Evolutionary conservation across 2,888 invertebrate genomes (phyloP).

Genomic region (Hypselothyrea guttata): DNA sequence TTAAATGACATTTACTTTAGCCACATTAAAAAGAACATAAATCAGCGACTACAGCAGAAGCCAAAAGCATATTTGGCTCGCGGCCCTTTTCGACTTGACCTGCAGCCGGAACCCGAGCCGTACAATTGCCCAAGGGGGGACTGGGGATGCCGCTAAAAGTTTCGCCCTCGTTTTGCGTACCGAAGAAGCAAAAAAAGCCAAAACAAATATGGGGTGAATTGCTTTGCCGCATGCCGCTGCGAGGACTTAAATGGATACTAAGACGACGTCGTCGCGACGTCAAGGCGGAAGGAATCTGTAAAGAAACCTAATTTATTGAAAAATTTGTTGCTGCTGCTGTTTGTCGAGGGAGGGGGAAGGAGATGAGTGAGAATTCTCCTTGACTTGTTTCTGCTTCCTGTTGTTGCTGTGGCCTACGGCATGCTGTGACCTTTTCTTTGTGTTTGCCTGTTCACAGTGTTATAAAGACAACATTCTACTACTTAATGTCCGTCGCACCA

Average conservation of each 20-base stretch:
- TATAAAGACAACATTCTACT: constrained; percentile 78
- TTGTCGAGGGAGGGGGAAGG: constrained; percentile 51
- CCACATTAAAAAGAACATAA: constrained; percentile 82
- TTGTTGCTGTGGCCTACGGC: constrained; percentile 55
- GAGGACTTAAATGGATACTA: constrained; percentile 50
- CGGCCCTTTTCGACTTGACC: constrained; percentile 31
- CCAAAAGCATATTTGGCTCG: constrained; percentile 49
- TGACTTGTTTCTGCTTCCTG: constrained; percentile 40
- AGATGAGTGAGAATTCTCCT: constrained; percentile 24
- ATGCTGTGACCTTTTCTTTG: constrained; percentile 69
- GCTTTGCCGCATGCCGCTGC: constrained; percentile 29
- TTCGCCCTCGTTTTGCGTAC: constrained; percentile 65
- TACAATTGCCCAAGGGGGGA: not conserved
- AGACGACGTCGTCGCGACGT: constrained; percentile 25
- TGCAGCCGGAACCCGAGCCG: constrained; percentile 15
- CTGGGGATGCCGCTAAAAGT: constrained; percentile 40
- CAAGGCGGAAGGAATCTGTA: constrained; percentile 65
- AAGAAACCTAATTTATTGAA: constrained; percentile 82
- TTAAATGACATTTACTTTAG: constrained; percentile 82
- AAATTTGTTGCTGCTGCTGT: constrained; percentile 65
- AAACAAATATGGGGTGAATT: constrained; percentile 74
- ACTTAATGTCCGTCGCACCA: constrained; percentile 72
- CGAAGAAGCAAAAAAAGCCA: constrained; percentile 34
- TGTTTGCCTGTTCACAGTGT: constrained; percentile 66
- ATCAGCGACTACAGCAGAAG: constrained; percentile 72